Conservation (phyloP, 1,140 invertebrate genomes). For the Euura saliciscinereae region DNA sequence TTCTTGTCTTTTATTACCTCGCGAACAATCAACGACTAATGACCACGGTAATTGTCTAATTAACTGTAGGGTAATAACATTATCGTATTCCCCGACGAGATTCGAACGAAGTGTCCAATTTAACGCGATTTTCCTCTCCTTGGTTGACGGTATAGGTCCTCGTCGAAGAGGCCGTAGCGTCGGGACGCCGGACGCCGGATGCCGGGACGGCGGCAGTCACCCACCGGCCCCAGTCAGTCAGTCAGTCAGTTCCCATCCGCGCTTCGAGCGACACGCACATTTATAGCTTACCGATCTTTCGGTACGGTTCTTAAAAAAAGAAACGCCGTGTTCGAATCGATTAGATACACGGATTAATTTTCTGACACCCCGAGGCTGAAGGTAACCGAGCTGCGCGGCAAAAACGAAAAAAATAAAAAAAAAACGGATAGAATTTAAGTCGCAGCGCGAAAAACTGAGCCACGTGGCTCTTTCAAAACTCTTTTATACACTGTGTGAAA, state of each 20-base stretch:
- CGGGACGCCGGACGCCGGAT: constrained; percentile 4
- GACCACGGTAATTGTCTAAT: too few species aligned
- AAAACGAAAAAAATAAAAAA: neutral
- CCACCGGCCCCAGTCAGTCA: neutral
- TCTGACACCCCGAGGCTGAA: neutral
- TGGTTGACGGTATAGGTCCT: too few species aligned
- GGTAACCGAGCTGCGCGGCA: neutral
- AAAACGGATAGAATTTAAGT: neutral
- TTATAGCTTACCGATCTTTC: neutral
- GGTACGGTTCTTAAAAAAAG: neutral
- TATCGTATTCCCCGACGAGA: too few species aligned
- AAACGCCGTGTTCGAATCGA: neutral
- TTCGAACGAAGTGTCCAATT: too few species aligned
- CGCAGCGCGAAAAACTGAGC: too few species aligned
- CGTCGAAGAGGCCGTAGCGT: neutral
- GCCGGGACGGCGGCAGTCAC: constrained; percentile 2
- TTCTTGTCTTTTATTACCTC: too few species aligned
- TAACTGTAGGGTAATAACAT: too few species aligned
- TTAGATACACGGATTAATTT: too few species aligned
- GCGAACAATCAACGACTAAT: too few species aligned
- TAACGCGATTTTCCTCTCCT: too few species aligned
- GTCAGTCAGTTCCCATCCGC: constrained; percentile 6
- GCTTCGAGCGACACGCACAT: constrained; percentile 3
- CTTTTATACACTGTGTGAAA: too few species aligned
- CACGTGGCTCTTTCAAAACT: too few species aligned